Evolutionary conservation across 2,797 vertebrate genomes (phyloP).

Genomic region (Oreochromis grahami): DNA sequence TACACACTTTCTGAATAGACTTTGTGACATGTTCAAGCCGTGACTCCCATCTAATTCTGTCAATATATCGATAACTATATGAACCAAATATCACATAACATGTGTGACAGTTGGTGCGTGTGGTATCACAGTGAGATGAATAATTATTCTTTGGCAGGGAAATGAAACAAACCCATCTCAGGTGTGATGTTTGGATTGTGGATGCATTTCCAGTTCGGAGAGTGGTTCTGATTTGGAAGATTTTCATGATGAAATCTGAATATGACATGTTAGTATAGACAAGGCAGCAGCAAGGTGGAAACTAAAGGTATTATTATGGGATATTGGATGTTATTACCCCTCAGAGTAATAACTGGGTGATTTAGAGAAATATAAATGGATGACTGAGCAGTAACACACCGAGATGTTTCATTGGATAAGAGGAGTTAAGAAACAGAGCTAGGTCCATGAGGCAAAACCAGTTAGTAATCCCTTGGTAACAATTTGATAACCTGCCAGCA

Average conservation of each 20-base stretch:
- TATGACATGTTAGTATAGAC: background rate
- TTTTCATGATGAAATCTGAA: background rate
- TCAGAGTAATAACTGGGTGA: background rate
- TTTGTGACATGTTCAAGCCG: background rate
- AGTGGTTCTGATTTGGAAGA: background rate
- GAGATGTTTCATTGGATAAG: background rate
- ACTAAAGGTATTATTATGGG: background rate
- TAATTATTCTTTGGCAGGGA: background rate
- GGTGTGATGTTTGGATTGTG: background rate
- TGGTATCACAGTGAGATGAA: accelerated
- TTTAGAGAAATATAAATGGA: no score
- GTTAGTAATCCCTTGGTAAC: background rate
- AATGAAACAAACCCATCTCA: background rate
- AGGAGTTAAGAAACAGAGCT: background rate
- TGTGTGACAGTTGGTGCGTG: background rate
- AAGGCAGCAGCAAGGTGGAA: background rate
- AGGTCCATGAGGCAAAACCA: background rate
- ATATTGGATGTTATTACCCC: background rate
- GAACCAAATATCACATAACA: background rate
- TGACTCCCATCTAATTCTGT: background rate
- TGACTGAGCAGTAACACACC: no score
- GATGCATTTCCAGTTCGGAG: background rate
- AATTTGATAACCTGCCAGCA: background rate
- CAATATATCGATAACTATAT: background rate
- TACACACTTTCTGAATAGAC: background rate